These are phyloP conservation scores for Lagopus muta DNA, from an alignment of 2,113 vertebrate genomes.

Conservation along the genomic window DNA sequence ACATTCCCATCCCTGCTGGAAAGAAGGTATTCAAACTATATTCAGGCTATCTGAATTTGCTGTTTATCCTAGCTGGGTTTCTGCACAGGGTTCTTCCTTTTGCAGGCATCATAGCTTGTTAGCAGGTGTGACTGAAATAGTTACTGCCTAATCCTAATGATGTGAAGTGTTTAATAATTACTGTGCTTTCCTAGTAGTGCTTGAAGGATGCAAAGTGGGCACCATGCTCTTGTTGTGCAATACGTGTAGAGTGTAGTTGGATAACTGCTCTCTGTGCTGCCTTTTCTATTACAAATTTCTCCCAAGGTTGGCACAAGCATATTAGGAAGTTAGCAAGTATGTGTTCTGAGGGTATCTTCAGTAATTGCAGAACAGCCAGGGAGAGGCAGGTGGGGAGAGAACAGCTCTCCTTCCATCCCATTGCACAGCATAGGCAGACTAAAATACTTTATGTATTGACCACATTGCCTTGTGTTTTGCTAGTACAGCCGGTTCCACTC, in stretches of 20 bases:
- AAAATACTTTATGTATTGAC: not conserved
- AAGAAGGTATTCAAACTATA: conserved; percentile 86
- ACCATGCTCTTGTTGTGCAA: not conserved
- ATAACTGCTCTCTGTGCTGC: not conserved
- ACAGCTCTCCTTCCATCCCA: not conserved
- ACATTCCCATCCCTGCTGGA: conserved; percentile 97
- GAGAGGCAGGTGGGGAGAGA: not conserved
- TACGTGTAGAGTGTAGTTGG: not conserved
- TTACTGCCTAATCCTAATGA: not conserved
- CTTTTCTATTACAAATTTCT: not conserved
- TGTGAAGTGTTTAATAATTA: not conserved
- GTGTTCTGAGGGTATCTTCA: not conserved
- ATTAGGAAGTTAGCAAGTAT: not conserved
- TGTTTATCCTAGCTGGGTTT: not conserved
- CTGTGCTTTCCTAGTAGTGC: not conserved
- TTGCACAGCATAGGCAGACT: not conserved
- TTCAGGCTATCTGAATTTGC: conserved; percentile 41
- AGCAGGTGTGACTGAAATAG: not conserved
- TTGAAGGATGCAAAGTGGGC: not conserved
- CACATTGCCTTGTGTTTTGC: not conserved
- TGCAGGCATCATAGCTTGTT: not conserved
- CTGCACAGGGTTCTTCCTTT: not conserved
- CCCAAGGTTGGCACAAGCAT: not conserved
- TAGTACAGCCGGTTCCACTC: not conserved
- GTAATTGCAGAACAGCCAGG: not conserved